A percentile compares a stretch with the other conserved stretches of the same genome.
Conservation (phyloP, 2,797 vertebrate genomes). For the Oophaga sylvatica region DNA sequence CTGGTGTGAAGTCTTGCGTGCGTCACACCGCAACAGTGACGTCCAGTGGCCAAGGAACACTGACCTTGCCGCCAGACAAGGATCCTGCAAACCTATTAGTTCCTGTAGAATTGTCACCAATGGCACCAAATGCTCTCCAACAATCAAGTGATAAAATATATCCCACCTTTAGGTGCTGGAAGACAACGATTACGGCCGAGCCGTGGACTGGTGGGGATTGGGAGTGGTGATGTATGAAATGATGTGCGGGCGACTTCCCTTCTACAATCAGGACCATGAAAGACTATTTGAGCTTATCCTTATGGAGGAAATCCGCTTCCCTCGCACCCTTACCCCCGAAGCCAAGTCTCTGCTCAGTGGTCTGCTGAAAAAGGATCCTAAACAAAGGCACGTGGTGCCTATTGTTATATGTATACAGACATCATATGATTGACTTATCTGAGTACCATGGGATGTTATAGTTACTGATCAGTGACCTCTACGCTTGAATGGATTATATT, state of each 20-base stretch:
- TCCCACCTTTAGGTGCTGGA: conserved; percentile 82
- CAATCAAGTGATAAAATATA: neutral
- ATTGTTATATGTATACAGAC: neutral
- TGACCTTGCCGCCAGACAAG: no score
- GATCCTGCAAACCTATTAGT: no score
- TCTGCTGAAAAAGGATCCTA: conserved; percentile 92
- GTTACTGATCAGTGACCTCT: neutral
- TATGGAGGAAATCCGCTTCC: conserved; percentile 94
- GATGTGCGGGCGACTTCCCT: conserved; percentile 93
- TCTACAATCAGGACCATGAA: conserved; percentile 97
- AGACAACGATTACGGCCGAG: conserved; percentile 92
- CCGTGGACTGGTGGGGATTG: conserved; percentile 96
- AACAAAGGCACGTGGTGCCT: conserved; percentile 80
- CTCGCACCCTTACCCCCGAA: conserved; percentile 87
- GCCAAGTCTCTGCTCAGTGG: conserved; percentile 88
- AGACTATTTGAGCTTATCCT: conserved; percentile 95
- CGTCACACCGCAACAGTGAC: no score
- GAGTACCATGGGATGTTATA: neutral
- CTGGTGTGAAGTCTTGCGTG: no score
- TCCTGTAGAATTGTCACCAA: no score
- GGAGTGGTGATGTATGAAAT: conserved; percentile 98
- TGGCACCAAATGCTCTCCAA: neutral
- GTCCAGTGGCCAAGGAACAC: no score
- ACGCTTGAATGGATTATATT: neutral
- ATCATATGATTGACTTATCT: neutral